These are phyloP conservation scores for Coregonus clupeaformis DNA, from an alignment of 2,113 vertebrate species.

Conservation along the genomic window DNA sequence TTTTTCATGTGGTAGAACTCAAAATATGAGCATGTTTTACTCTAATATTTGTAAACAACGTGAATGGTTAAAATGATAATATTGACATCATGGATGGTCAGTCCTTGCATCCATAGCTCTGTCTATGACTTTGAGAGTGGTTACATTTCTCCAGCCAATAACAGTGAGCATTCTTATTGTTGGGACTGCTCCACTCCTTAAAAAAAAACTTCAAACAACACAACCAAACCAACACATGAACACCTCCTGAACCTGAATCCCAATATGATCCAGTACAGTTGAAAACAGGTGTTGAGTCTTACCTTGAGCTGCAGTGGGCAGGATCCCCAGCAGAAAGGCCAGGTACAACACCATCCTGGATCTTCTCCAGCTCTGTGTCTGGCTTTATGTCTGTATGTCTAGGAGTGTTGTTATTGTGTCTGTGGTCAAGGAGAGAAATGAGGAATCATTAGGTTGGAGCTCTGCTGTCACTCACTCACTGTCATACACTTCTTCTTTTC, in stretches of 20 bases:
- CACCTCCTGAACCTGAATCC: no score
- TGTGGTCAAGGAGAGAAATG: slow-evolving; percentile 23
- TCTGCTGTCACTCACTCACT: slow-evolving; percentile 23
- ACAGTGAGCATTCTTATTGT: no score
- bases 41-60: no score
- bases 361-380: slow-evolving; percentile 38
- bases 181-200: no score
- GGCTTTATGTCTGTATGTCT: background rate
- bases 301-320: slow-evolving; percentile 65
- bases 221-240: background rate
- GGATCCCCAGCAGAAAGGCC: slow-evolving; percentile 56
- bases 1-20: no score
- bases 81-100: no score
- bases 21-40: no score
- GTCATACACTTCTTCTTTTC: slow-evolving; percentile 55
- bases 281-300: slow-evolving; percentile 21
- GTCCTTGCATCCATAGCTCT: no score
- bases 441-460: slow-evolving; percentile 18
- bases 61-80: no score
- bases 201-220: background rate
- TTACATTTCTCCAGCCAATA: no score
- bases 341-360: slow-evolving; percentile 65
- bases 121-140: no score
- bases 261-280: no score
- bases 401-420: slow-evolving; percentile 4